Conservation (phyloP, 2,113 vertebrate species). For the Indicator maculatus region DNA sequence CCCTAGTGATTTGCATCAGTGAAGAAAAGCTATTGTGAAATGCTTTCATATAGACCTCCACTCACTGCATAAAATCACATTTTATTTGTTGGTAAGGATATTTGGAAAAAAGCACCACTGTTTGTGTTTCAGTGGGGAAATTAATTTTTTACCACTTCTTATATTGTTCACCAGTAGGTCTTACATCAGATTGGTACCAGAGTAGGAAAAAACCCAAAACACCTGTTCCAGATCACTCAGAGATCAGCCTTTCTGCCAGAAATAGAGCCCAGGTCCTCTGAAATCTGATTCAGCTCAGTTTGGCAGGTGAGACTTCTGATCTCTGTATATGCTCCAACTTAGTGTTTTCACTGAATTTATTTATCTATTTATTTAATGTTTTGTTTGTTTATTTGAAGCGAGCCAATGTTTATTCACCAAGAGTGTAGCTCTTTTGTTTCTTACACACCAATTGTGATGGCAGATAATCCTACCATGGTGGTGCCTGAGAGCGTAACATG, state of each 20-base stretch:
- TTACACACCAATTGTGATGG: neutral
- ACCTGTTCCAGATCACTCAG: neutral
- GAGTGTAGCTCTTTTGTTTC: neutral
- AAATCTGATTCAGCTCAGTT: neutral
- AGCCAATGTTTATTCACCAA: neutral
- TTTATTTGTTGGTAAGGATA: neutral
- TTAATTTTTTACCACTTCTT: neutral
- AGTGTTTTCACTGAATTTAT: neutral
- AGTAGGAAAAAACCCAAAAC: neutral
- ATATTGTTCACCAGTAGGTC: neutral
- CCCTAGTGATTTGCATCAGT: neutral
- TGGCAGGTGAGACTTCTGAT: neutral
- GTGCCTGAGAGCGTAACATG: neutral
- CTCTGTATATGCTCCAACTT: neutral
- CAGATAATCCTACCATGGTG: neutral
- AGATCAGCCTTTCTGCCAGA: neutral
- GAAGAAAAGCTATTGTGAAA: neutral
- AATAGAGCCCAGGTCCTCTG: neutral
- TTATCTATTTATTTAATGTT: neutral
- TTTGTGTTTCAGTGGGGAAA: neutral
- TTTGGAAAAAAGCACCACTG: neutral
- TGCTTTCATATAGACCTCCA: neutral
- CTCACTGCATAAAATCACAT: neutral
- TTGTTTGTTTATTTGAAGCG: neutral
- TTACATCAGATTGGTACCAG: neutral